A percentile compares a stretch with the other conserved stretches of the same genome.
Evolutionary conservation across 37 sponge, comb jelly and placozoan species (phyloP).

Genomic region (Dysidea cf. avara): DNA sequence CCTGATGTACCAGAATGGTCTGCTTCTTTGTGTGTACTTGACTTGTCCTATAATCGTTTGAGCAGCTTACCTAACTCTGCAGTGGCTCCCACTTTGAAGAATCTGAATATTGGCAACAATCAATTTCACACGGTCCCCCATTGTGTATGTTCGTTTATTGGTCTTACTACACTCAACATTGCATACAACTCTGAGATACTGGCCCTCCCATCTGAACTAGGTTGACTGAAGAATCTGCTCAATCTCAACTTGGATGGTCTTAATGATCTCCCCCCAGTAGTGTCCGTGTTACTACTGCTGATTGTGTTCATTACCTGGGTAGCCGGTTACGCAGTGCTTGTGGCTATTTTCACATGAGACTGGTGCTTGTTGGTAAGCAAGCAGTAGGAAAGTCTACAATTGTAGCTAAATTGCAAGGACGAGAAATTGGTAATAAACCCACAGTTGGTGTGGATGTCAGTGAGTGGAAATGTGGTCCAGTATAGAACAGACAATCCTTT

Average conservation of each 20-base stretch:
- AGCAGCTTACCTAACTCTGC: constrained; percentile 60
- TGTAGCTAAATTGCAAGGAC: constrained; percentile 78
- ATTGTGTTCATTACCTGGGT: constrained; percentile 80
- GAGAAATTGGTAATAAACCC: constrained; percentile 73
- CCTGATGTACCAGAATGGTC: constrained; percentile 79
- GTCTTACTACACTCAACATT: constrained; percentile 60
- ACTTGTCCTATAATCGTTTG: constrained; percentile 78
- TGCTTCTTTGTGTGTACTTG: constrained; percentile 65
- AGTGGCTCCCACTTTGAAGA: constrained; percentile 61
- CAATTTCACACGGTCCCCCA: constrained; percentile 65
- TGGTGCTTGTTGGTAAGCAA: constrained; percentile 88
- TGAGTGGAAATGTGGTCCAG: constrained; percentile 70
- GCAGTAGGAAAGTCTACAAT: constrained; percentile 88
- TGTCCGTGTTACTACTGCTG: constrained; percentile 42
- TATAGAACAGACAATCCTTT: constrained; percentile 40
- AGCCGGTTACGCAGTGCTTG: constrained; percentile 74
- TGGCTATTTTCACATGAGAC: constrained; percentile 88
- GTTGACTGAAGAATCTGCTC: constrained; percentile 53
- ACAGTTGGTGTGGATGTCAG: constrained; percentile 95
- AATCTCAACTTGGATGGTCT: constrained; percentile 53
- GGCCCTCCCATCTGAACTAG: constrained; percentile 80
- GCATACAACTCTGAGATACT: constrained; percentile 73
- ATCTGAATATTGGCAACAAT: constrained; percentile 74
- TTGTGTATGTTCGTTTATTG: constrained; percentile 77
- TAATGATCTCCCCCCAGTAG: constrained; percentile 80